Evolutionary conservation across 2,113 vertebrate genomes (phyloP).

Genomic region (Heteronetta atricapilla): DNA sequence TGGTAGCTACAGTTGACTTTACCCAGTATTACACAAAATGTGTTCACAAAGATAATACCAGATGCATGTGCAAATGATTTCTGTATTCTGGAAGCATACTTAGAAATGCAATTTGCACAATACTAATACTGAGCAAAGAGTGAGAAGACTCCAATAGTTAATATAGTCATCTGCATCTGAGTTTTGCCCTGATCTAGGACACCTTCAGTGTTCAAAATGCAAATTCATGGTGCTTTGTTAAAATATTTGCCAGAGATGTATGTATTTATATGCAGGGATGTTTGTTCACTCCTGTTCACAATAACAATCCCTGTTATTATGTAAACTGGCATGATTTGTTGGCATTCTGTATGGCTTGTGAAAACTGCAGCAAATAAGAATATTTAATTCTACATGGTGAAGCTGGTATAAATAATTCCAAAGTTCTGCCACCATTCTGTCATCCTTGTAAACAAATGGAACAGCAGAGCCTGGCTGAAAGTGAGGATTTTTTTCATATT

Average conservation of each 20-base stretch:
- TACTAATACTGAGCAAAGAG: neutral
- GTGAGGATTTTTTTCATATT: neutral
- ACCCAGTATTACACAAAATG: neutral
- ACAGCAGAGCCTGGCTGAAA: neutral
- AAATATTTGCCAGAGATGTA: neutral
- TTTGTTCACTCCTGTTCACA: neutral
- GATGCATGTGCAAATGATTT: conserved; percentile 15
- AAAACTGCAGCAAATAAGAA: neutral
- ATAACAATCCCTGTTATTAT: neutral
- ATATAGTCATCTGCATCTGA: neutral
- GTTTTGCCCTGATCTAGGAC: neutral
- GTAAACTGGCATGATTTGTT: neutral
- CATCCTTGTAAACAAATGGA: neutral
- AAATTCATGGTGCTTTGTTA: neutral
- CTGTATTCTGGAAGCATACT: neutral
- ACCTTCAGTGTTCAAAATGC: neutral
- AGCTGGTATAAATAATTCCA: neutral
- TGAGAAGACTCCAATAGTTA: neutral
- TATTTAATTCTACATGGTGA: neutral
- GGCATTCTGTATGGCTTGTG: neutral
- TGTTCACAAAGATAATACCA: neutral
- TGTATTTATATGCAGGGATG: neutral
- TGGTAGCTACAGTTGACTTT: conserved; percentile 21
- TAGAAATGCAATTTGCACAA: neutral
- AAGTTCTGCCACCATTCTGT: neutral